Evolutionary conservation across 2,888 invertebrate genomes (phyloP).

Genomic region (Diarsia brunnea): DNA sequence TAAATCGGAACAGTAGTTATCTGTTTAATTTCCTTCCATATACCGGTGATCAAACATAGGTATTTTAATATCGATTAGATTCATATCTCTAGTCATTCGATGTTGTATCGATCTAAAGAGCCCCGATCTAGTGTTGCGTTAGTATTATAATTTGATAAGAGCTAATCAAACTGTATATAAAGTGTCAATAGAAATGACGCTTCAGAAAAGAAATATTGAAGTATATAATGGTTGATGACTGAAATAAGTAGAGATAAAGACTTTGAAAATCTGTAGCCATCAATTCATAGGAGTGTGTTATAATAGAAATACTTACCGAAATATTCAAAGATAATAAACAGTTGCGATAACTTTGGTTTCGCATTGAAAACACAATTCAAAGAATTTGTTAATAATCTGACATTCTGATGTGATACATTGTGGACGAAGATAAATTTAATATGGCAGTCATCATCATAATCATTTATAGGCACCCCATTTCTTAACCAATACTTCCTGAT

Average conservation of each 20-base stretch:
- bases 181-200: constrained; percentile 32
- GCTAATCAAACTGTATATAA: constrained; percentile 35
- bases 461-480: neutral
- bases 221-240: neutral
- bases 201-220: neutral
- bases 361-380: neutral
- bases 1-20: constrained; percentile 67
- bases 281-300: neutral
- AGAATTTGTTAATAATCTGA: neutral
- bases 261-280: constrained; percentile 8
- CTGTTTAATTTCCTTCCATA: constrained; percentile 54
- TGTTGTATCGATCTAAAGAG: constrained; percentile 42
- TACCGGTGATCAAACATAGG: constrained; percentile 55
- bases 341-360: neutral
- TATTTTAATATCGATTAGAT: constrained; percentile 67
- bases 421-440: neutral
- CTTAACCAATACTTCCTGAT: neutral
- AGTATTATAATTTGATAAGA: constrained; percentile 56
- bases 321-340: constrained; percentile 4
- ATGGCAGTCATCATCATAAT: neutral
- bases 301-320: neutral
- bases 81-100: constrained; percentile 47
- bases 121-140: constrained; percentile 24
- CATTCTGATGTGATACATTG: neutral
- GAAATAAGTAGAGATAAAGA: neutral